phyloP scores from a whole-genome alignment of 2,113 vertebrate species.

The Alligator mississippiensis region DNA sequence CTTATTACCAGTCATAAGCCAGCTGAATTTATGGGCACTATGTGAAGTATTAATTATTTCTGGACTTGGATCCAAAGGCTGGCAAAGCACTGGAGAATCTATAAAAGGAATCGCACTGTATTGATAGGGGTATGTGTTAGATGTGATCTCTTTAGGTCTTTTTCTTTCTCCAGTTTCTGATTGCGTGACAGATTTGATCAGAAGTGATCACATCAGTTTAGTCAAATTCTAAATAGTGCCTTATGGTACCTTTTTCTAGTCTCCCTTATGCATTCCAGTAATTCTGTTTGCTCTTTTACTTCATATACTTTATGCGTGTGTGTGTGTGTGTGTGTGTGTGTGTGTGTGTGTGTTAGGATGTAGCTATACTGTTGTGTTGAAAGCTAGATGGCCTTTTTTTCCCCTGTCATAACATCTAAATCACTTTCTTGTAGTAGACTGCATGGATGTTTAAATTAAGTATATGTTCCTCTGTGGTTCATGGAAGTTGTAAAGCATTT shows the following conservation, averaged over 20 bases:
- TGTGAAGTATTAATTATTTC: neutral
- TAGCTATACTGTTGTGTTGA: slow-evolving; percentile 57
- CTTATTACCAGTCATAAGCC: slow-evolving; percentile 1
- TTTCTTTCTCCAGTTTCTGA: neutral
- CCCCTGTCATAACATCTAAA: slow-evolving; percentile 48
- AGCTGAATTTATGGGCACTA: neutral
- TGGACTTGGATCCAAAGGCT: slow-evolving; percentile 14
- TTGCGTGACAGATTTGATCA: neutral
- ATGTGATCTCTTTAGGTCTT: neutral
- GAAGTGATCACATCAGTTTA: neutral
- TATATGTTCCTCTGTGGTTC: slow-evolving; percentile 64
- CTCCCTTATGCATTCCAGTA: slow-evolving; percentile 30
- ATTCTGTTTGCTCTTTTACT: slow-evolving; percentile 39
- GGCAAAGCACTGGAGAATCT: slow-evolving; percentile 38
- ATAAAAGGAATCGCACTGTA: slow-evolving; percentile 38
- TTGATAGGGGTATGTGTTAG: slow-evolving; percentile 28
- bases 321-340: no score
- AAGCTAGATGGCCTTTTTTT: slow-evolving; percentile 67
- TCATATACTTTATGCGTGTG: no score
- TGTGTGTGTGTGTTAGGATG: slow-evolving; percentile 23
- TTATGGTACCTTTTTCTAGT: neutral
- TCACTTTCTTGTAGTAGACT: slow-evolving; percentile 66
- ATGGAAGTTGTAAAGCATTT: slow-evolving; percentile 71
- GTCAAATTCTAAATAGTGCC: neutral
- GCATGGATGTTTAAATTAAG: slow-evolving; percentile 72